Base-by-base conservation (phyloP, 1,140 invertebrate species). In the Trichonephila clavata region DNA sequence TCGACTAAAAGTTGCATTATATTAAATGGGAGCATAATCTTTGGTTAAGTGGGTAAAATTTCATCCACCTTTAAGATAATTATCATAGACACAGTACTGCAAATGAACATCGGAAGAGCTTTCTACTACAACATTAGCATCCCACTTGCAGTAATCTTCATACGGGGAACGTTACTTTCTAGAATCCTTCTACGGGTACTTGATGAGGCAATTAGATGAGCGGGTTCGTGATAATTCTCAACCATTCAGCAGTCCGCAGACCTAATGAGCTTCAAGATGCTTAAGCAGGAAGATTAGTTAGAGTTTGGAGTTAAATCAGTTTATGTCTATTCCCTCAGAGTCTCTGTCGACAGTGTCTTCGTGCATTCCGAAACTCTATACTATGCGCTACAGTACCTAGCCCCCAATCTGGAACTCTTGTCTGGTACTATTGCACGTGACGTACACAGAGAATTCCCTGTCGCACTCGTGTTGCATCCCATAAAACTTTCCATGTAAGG, bases 401-500 rank as follows among this genome's bases (percentile, higher is more conserved):
- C 24, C 68, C 14, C 68, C 24, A 71, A 71, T 71, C 10, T 4
- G 27, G 68, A 27, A 71, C 24, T 27, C 68, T 27, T 27, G 68
- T 57, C 27, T 27, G 24, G 68, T 57, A 83, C 80, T 18, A n/a
- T 32, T 21, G 18, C 84, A 59, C 59, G 84, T 86, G 84, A 86
- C 84, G 21, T 59, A 32, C 61, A 86, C 84, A 86, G 68, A 86
- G 86, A 71, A 89, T 39, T 65, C 86, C 65, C 86, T 43, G 86
- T 71, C 80, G 39, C 20, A 83, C 20, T 71, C 68, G 27, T n/a
- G 61, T 39, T 86, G 84, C 60, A 32, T 61, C 57, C 60, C 61
- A 57, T 68, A 68, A 89, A 71, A 89, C 63, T 89, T 71, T 89
- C 84, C 60, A 68, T 89, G 86, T 89, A 50, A 89, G 61, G 86